Evolutionary conservation across 2,113 vertebrate genomes (phyloP), one percentile per base, ranked within the genome.

Genomic region (Melanocharis versteri): DNA sequence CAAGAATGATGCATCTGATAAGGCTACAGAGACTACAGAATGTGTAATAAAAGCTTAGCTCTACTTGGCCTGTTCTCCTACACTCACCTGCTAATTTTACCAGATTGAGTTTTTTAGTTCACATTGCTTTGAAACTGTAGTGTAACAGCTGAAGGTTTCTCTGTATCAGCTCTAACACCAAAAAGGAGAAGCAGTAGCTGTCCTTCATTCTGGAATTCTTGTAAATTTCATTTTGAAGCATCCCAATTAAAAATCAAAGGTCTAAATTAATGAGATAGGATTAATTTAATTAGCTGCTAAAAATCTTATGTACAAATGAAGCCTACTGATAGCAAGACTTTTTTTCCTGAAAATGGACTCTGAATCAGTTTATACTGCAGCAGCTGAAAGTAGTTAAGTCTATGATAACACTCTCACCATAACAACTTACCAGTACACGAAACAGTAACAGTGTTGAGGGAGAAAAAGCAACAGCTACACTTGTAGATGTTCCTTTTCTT

Each of bases 401-500:
- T 75, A 20, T 26, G 10, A 14, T 60, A 51, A 62, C 48, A 57
- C 17, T 70, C 39, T 83, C 14, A 56, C 33, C 27, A 3, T 30
- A 83, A 93, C n/a, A 92, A 97, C 98, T 98, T 98, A 98, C 98
- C 98, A 95, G 88, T 96, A 95, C 85, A 89, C 2, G 14, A 98
- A 98, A 97, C 81, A 95, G 98, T 97, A 98, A 98, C 98, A 98
- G 97, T 97, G 97, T 98, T 96, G 96, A 96, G 87, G 75, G 68
- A 95, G 95, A 91, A 97, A 90, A 97, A 97, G 91, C 86, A 97
- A 97, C 95, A 96, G 91, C 97, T 98, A 98, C 97, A 98, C 98
- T 96, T 98, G 97, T 97, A 98, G 97, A 96, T 98, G 97, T 40
- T 97, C 97, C 87, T 98, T 98, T 93, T 97, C 97, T 97, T 97